Evolutionary conservation across 2,888 invertebrate genomes (phyloP), one percentile per base, ranked within the genome.

Genomic region (Marasmarcha lunaedactyla): DNA sequence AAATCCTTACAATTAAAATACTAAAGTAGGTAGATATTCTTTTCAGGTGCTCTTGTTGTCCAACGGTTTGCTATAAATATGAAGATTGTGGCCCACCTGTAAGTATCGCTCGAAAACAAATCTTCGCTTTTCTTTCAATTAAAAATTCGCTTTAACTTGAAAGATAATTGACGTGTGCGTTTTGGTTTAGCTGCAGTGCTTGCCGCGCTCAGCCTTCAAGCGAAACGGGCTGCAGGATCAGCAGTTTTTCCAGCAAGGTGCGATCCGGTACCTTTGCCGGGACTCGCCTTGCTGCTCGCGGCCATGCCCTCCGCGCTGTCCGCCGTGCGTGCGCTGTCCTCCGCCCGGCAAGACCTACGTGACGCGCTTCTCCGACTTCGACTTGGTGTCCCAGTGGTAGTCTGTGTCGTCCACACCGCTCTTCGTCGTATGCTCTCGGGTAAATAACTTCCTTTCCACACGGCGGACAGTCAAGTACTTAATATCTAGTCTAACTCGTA

Each of bases 191-290:
- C 71, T 84, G 46, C 74, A 71, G 66, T 83, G 83, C 54, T 70
- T 84, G 45, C 84, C 84, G 46, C 70, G 79, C 50, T 79, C 84
- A 43, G 84, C 84, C 37, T 84, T 81, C 73, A 84, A 84, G 62
- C 72, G 84, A 40, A 84, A 84, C 55, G 84, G 84, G 27, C 64
- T 84, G 45, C 84, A 84, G 50, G 84, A 84, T 54, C 71, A 68
- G 62, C 79, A 84, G 64, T 84, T 63, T 67, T 79, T 81, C 65
- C 79, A 83, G 60, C 79, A 79, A 49, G 83, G 84, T 42, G 73
- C 83, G 39, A 73, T 83, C 48, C 77, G 84, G 51, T 84, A 84
- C 58, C 57, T 84, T 49, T 84, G 84, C 58, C 73, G 79, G 45
- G 48, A 64, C 43, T 69, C 65, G 43, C 58, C 70, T 35, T 50